These are phyloP conservation scores for Hyles vespertilio DNA, from an alignment of 1,140 invertebrate species.

Conservation along the genomic window DNA sequence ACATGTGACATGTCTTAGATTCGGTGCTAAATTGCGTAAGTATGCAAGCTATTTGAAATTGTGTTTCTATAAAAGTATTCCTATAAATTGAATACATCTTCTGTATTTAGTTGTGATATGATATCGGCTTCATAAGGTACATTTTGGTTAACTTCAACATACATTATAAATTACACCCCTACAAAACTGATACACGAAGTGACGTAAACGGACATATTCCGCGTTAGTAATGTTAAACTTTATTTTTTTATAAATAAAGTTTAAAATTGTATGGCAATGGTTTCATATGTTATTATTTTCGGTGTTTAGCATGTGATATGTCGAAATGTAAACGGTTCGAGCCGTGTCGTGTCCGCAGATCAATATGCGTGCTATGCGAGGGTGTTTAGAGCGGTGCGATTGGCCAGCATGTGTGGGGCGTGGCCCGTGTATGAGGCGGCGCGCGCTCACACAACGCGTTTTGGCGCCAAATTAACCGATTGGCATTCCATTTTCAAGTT, in stretches of 20 bases:
- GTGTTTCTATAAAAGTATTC: too few species aligned
- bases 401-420: slow-evolving; percentile 65
- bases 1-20: too few species aligned
- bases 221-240: background rate
- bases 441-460: slow-evolving; percentile 36
- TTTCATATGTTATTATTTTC: slow-evolving; percentile 68
- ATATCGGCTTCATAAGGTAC: slow-evolving; percentile 2
- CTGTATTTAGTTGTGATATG: too few species aligned
- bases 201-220: slow-evolving; percentile 23
- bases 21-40: too few species aligned
- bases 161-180: slow-evolving; percentile 54
- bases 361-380: slow-evolving; percentile 72
- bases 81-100: too few species aligned
- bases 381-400: slow-evolving; percentile 60
- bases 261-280: slow-evolving; percentile 4
- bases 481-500: slow-evolving; percentile 6
- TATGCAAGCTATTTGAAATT: too few species aligned
- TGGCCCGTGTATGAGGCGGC: slow-evolving; percentile 63
- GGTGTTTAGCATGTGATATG: slow-evolving; percentile 72
- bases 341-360: slow-evolving; percentile 71
- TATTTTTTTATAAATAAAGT: background rate
- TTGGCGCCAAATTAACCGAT: slow-evolving; percentile 55
- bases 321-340: slow-evolving; percentile 72
- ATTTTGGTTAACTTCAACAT: slow-evolving; percentile 4
- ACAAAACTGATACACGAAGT: slow-evolving; percentile 7